These are phyloP conservation scores for Chloroceryle inda DNA, from an alignment of 2,797 vertebrate species.

Conservation along the genomic window DNA sequence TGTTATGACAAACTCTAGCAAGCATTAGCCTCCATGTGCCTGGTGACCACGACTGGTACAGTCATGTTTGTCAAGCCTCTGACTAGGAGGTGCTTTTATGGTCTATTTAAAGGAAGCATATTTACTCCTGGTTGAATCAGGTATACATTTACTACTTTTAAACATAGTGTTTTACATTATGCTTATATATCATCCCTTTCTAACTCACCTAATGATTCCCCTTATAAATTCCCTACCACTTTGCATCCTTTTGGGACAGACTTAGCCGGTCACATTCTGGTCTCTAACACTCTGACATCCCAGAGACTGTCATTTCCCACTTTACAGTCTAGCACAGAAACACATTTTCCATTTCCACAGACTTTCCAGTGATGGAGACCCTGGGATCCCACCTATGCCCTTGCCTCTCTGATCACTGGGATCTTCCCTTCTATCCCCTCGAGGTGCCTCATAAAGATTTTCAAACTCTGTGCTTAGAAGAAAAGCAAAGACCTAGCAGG, in stretches of 20 bases:
- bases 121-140: background rate
- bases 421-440: background rate
- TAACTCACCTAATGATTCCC: background rate
- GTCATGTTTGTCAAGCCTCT: background rate
- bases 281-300: background rate
- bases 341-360: background rate
- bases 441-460: background rate
- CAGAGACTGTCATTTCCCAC: background rate
- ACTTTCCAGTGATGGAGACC: background rate
- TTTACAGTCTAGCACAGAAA: background rate
- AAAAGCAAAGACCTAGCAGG: background rate
- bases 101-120: background rate
- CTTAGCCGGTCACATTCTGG: background rate
- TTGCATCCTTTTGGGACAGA: background rate
- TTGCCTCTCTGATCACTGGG: background rate
- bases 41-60: background rate
- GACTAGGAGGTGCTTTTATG: background rate
- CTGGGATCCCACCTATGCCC: background rate
- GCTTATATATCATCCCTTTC: background rate
- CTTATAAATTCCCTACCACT: background rate
- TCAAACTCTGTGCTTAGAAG: background rate
- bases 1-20: background rate
- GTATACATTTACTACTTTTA: background rate
- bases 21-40: background rate
- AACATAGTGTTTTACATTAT: background rate